Base-by-base conservation (phyloP, 2,888 invertebrate genomes). In the Myopa tessellatipennis region DNA sequence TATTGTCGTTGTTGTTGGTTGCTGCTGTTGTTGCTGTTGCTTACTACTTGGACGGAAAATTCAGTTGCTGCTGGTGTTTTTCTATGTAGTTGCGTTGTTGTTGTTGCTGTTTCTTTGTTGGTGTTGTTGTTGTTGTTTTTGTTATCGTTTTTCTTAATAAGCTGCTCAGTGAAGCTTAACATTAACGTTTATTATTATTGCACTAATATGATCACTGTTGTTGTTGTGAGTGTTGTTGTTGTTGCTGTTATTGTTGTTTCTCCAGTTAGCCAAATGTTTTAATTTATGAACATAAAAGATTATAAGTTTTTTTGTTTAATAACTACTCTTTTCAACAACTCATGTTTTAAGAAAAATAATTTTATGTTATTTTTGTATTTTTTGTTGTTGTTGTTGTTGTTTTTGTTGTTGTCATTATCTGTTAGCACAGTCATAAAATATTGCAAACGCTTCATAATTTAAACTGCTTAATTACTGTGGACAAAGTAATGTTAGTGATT, bases 201-300 rank as follows among this genome's bases (percentile, higher is more conserved):
- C 34, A 14, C 34, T 77, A 52, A 55, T 63, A 18, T 50, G 38
- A 18, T 60, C 7, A 34, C 63, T 74, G 63, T 38, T 74, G 18
- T 50, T 50, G 65, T 58, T 65, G 40, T 14, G 72, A 67, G 45
- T 68, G 77, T 40, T 80, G 79, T 34, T 65, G 38, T 65, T 65
- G 65, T 65, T 68, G 77, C 36, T 80, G 79, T 34, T 65, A 36
- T 65, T 65, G 65, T 65, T 63, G 7, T 63, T 63, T 12, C 18
- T 26, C n/a, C 16, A 82, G 81, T 82, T 81, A 83, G 80, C 82
- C 82, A 83, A 83, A 84, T 83, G 83, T 83, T 85, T 85, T 82
- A 83, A 80, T 80, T 76, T 79, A 78, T 83, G 83, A 84, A 83
- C 16, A 8, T n/a, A 55, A n/a, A 55, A 55, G n/a, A 55, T n/a